Evolutionary conservation across 1,140 invertebrate genomes (phyloP).

Genomic region (Apis florea): DNA sequence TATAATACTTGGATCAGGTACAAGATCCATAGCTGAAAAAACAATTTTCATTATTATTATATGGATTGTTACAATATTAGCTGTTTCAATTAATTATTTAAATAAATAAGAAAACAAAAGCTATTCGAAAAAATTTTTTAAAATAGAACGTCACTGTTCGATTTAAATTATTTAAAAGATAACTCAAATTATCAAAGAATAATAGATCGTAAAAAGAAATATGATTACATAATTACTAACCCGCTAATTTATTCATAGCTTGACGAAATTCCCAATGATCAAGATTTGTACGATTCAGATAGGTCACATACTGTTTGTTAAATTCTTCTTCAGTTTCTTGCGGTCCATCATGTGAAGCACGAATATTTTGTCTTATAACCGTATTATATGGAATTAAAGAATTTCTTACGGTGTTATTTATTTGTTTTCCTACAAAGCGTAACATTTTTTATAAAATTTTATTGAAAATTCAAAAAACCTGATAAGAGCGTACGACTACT

Average conservation of each 20-base stretch:
- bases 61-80: background rate
- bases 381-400: conserved; percentile 63
- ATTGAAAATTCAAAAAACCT: background rate
- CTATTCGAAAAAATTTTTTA: background rate
- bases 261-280: conserved; percentile 98
- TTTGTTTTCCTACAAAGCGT: conserved; percentile 77
- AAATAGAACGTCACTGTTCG: background rate
- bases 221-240: conserved; percentile 59
- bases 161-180: background rate
- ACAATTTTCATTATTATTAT: background rate
- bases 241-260: conserved; percentile 88
- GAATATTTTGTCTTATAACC: conserved; percentile 61
- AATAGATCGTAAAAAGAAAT: background rate
- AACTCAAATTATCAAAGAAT: background rate
- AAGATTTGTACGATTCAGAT: conserved; percentile 93
- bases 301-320: conserved; percentile 89
- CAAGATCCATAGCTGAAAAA: conserved; percentile 90
- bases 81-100: background rate
- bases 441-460: conserved; percentile 72
- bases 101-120: background rate
- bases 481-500: background rate
- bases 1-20: conserved; percentile 97
- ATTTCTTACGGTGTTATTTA: conserved; percentile 72
- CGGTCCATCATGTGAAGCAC: conserved; percentile 69
- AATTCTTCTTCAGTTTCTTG: conserved; percentile 86